Conservation (phyloP, 2,113 vertebrate genomes). For the Tamias sibiricus region DNA sequence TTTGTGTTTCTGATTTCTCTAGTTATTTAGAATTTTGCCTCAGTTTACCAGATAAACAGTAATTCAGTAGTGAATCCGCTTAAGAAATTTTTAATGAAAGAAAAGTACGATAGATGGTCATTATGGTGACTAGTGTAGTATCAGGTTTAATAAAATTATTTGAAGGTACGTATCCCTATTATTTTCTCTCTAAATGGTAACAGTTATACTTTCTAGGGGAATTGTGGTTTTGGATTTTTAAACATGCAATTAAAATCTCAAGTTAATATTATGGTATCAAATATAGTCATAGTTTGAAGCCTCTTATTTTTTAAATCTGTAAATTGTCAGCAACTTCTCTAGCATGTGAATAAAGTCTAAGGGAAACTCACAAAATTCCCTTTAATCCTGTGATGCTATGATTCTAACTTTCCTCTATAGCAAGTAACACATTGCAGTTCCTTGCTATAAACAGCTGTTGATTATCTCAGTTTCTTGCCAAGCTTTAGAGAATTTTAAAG, state of each 20-base stretch:
- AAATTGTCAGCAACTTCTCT: slow-evolving; percentile 25
- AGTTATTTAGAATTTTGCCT: slow-evolving; percentile 64
- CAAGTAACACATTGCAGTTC: neutral
- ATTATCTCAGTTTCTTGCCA: neutral
- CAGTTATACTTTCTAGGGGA: slow-evolving; percentile 48
- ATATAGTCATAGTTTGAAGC: slow-evolving; percentile 54
- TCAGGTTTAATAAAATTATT: slow-evolving; percentile 61
- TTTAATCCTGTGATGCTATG: neutral
- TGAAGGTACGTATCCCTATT: slow-evolving; percentile 55
- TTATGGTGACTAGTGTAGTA: slow-evolving; percentile 34
- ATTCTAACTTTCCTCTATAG: neutral
- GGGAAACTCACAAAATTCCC: slow-evolving; percentile 30
- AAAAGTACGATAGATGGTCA: neutral
- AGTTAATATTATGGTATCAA: slow-evolving; percentile 65
- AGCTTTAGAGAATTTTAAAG: slow-evolving; percentile 14
- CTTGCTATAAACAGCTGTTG: slow-evolving; percentile 7
- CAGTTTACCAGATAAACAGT: slow-evolving; percentile 64
- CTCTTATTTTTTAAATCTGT: slow-evolving; percentile 51
- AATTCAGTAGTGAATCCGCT: slow-evolving; percentile 25
- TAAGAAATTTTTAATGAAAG: slow-evolving; percentile 63
- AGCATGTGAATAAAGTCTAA: slow-evolving; percentile 46
- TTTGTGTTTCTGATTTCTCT: slow-evolving; percentile 58
- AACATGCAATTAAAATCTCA: slow-evolving; percentile 69
- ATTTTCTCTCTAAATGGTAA: slow-evolving; percentile 62
- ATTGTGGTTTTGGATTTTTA: slow-evolving; percentile 73